These are phyloP conservation scores for Troides aeacus DNA, from an alignment of 2,888 invertebrate genomes.

Conservation along the genomic window DNA sequence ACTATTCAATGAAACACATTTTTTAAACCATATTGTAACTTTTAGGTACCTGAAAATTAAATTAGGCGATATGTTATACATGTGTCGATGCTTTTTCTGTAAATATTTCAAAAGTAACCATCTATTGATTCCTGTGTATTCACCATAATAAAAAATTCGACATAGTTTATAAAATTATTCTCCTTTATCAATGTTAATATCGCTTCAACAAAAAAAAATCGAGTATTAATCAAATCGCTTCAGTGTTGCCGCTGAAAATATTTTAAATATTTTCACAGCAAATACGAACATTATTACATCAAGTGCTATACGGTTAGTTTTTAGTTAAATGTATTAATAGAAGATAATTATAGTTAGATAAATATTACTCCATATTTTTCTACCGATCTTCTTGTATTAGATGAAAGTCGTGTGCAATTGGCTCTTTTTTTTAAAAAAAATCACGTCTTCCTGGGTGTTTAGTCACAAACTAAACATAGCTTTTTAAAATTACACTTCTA, in stretches of 20 bases:
- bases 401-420: slow-evolving; percentile 54
- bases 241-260: background rate
- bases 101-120: slow-evolving; percentile 20
- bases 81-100: slow-evolving; percentile 14
- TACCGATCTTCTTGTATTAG: slow-evolving; percentile 52
- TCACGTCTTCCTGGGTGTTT: slow-evolving; percentile 8
- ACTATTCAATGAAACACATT: background rate
- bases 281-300: background rate
- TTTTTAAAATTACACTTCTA: background rate
- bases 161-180: slow-evolving; percentile 16
- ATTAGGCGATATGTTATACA: slow-evolving; percentile 5
- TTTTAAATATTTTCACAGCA: slow-evolving; percentile 1
- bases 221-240: slow-evolving; percentile 5
- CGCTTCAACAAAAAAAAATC: no score
- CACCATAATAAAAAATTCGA: slow-evolving; percentile 1
- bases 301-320: slow-evolving; percentile 25
- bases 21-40: background rate
- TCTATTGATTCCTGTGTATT: background rate
- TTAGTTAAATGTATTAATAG: slow-evolving; percentile 29
- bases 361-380: slow-evolving; percentile 71
- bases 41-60: slow-evolving; percentile 24
- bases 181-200: slow-evolving; percentile 1
- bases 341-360: slow-evolving; percentile 52
- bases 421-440: slow-evolving; percentile 31
- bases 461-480: background rate